Conservation (phyloP, 23 tunicate genomes). For the Botrylloides violaceus region DNA sequence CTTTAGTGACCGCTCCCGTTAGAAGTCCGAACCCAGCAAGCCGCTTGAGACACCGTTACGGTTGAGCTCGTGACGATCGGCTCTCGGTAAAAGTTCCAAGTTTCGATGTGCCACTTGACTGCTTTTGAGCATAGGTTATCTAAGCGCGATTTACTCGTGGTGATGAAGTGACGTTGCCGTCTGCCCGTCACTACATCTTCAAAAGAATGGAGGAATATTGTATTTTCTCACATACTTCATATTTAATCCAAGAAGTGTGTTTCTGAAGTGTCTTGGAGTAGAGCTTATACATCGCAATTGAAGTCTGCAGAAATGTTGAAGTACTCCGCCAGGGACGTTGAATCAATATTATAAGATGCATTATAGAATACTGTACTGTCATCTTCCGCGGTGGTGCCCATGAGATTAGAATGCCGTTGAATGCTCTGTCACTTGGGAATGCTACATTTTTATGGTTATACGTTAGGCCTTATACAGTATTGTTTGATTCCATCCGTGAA, state of each 20-base stretch:
- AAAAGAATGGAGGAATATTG: no score
- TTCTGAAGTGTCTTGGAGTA: no score
- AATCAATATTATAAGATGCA: not conserved
- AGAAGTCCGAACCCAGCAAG: no score
- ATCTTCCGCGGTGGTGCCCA: no score
- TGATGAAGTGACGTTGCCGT: not conserved
- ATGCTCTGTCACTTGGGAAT: constrained; percentile 1
- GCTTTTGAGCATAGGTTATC: not conserved
- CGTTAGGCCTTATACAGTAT: no score
- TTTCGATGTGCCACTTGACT: not conserved
- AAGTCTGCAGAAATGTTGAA: not conserved
- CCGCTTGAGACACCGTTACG: not conserved
- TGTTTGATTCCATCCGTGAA: no score
- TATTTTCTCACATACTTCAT: no score
- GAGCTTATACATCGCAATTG: no score
- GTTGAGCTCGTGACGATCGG: not conserved
- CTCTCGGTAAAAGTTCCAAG: not conserved
- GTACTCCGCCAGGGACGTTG: not conserved
- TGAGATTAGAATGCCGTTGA: no score
- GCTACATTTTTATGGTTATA: not conserved
- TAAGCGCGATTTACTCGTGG: not conserved
- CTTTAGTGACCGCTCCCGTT: no score
- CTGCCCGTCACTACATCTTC: not conserved
- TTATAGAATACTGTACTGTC: no score
- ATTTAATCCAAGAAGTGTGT: no score